phyloP scores from a whole-genome alignment of 2,113 vertebrate genomes.

The Talpa occidentalis region DNA sequence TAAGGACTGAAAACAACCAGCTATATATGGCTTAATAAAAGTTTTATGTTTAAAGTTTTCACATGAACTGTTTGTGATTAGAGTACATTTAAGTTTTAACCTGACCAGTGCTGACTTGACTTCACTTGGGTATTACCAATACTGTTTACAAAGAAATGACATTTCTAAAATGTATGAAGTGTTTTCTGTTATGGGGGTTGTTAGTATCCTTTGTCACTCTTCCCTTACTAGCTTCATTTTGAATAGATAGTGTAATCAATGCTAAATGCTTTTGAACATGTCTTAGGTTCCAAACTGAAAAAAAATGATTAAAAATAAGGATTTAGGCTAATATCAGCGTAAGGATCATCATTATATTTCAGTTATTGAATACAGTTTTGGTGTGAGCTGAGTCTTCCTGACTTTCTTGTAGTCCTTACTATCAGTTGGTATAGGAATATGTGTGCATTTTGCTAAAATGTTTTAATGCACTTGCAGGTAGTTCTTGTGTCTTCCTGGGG shows the following conservation, averaged over 20 bases:
- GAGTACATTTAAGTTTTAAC: not conserved
- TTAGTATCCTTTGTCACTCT: not conserved
- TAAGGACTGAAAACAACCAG: not conserved
- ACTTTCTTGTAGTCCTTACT: not conserved
- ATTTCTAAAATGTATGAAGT: not conserved
- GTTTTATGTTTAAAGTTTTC: slow-evolving; percentile 17
- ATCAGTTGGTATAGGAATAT: not conserved
- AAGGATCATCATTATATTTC: not conserved
- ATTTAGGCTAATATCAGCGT: not conserved
- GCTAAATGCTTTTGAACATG: not conserved
- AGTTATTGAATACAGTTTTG: not conserved
- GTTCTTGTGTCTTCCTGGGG: not conserved
- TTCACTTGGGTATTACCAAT: not conserved
- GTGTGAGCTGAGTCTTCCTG: not conserved
- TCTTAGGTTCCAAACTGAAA: slow-evolving; percentile 13
- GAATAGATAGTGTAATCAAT: not conserved
- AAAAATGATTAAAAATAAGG: not conserved
- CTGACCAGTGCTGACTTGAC: not conserved
- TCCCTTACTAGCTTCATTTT: not conserved
- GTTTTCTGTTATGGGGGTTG: not conserved
- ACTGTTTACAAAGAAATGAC: not conserved
- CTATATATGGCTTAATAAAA: not conserved
- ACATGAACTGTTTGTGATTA: not conserved
- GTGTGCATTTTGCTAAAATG: not conserved
- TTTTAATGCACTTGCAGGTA: not conserved